Base-by-base conservation (phyloP, 2,797 vertebrate species). In the Esox lucius region DNA sequence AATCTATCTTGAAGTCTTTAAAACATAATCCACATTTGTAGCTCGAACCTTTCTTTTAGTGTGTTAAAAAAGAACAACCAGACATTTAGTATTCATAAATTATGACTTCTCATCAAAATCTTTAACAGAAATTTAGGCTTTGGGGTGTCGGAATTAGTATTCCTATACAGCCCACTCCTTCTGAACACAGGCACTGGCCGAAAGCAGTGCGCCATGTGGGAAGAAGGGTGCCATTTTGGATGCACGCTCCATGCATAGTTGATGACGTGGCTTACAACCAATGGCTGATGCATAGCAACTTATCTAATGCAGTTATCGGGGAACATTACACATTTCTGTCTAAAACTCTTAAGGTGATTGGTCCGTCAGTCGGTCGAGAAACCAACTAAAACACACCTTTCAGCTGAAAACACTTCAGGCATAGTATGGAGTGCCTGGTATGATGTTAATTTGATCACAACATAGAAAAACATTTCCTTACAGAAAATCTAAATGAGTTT, bases 1-100 rank as follows among this genome's bases (percentile, higher is more conserved):
- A 80, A 81, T 78, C 67, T 31, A 31, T 71, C 75, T 82, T 81
- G 62, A 53, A 80, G 71, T 4, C 59, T 59, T 64, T 68, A 80
- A 80, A 46, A 81, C 53, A 33, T 53, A 53, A 28, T 65, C 64
- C 66, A 80, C 84, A 67, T 72, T 79, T 75, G 59, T 71, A 56
- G 33, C 81, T 79, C 68, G 16, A 70, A 70, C 7, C 71, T 56
- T 26, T 72, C 9, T 59, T 79, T 71, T 80, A 78, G 82, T 80
- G 78, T 85, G 53, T 83, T 82, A 65, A 78, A 80, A 70, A 33
- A 65, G 65, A 65, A 46, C 42, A 65, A 46, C 42, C 42, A 8
- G n/a, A 24, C 22, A 48, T 69, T 24, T 69, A 24, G 22, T 24
- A 61, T 61, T 61, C 24, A 24, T 24, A 24, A 22, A 61, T 24